Conservation (phyloP, 2,113 vertebrate species). For the Limnothrissa miodon region DNA sequence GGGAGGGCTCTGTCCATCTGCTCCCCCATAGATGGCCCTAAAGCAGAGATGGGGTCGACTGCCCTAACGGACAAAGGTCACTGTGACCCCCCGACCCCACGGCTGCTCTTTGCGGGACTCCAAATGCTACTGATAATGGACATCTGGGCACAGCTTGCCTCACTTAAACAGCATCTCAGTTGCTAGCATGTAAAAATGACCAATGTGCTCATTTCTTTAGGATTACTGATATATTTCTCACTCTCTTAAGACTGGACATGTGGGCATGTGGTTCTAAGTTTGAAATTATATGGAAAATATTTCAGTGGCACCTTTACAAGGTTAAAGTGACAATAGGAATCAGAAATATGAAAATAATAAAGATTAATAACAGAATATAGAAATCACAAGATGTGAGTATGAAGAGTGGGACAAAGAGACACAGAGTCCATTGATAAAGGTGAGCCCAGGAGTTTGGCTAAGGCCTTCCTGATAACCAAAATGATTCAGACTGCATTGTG, state of each 20-base stretch:
- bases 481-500: slow-evolving; percentile 14
- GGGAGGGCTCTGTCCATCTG: slow-evolving; percentile 81
- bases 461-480: slow-evolving; percentile 21
- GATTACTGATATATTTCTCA: not conserved
- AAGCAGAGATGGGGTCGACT: slow-evolving; percentile 71
- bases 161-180: slow-evolving; percentile 68
- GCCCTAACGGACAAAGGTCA: slow-evolving; percentile 77
- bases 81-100: slow-evolving; percentile 71
- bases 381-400: no score
- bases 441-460: not conserved
- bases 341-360: no score
- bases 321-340: no score
- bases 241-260: not conserved
- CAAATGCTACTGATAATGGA: slow-evolving; percentile 61
- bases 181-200: not conserved
- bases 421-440: slow-evolving; percentile 30
- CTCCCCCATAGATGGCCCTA: slow-evolving; percentile 78
- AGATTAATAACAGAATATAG: no score
- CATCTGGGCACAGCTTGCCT: slow-evolving; percentile 65
- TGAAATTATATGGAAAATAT: not conserved
- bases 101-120: slow-evolving; percentile 63
- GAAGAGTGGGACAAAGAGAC: not conserved
- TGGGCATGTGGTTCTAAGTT: not conserved
- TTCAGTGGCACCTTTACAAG: not conserved
- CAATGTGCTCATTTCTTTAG: not conserved